Evolutionary conservation across 2,888 invertebrate species (phyloP).

Genomic region (Didymodactylos carnosus): DNA sequence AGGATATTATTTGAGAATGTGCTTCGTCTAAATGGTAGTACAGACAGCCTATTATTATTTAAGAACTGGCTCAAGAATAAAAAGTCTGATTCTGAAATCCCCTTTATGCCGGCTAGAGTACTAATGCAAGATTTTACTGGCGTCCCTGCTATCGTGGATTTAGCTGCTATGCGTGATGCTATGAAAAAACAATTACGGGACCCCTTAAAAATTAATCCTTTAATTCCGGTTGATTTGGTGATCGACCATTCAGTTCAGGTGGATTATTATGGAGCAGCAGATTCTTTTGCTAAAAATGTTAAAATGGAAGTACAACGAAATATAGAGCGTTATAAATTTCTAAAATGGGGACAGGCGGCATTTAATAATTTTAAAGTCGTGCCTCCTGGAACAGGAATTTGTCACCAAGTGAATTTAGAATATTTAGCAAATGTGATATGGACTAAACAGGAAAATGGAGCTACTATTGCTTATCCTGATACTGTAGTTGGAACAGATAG

Average conservation of each 20-base stretch:
- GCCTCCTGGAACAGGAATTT: slow-evolving; percentile 90
- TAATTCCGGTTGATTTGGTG: slow-evolving; percentile 87
- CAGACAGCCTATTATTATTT: no score
- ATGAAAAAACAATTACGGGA: slow-evolving; percentile 64
- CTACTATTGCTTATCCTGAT: slow-evolving; percentile 61
- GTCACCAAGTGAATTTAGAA: slow-evolving; percentile 92
- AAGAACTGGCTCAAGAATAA: slow-evolving; percentile 65
- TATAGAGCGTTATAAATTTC: slow-evolving; percentile 74
- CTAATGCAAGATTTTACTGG: slow-evolving; percentile 66
- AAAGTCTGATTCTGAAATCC: slow-evolving; percentile 58
- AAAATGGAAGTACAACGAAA: slow-evolving; percentile 83
- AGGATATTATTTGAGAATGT: no score
- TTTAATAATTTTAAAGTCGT: slow-evolving; percentile 89
- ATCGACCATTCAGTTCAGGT: slow-evolving; percentile 96
- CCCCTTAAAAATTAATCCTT: slow-evolving; percentile 79
- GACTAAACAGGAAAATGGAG: slow-evolving; percentile 18
- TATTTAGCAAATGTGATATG: slow-evolving; percentile 80
- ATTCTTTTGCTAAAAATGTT: slow-evolving; percentile 74
- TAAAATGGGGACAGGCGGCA: slow-evolving; percentile 93
- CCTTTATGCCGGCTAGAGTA: slow-evolving; percentile 84
- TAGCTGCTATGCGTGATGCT: slow-evolving; percentile 93
- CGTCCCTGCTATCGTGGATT: slow-evolving; percentile 91
- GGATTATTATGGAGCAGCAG: slow-evolving; percentile 55
- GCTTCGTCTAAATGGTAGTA: no score
- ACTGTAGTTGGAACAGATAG: slow-evolving; percentile 91